Conservation (phyloP, 2,888 invertebrate genomes). For the Linyphia triangularis region DNA sequence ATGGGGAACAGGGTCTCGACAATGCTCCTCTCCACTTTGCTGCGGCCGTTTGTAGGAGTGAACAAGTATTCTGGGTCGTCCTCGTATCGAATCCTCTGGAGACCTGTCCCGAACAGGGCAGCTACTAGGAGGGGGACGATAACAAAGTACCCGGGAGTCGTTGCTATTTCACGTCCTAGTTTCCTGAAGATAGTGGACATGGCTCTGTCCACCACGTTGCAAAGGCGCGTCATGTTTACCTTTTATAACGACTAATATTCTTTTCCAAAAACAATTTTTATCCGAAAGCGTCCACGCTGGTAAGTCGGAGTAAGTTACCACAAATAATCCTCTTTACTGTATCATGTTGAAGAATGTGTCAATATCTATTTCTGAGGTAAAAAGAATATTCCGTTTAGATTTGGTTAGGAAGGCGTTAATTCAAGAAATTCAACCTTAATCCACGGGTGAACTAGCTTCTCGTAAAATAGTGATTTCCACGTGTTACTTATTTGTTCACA, state of each 20-base stretch:
- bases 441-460: not conserved
- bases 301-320: no score
- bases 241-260: not conserved
- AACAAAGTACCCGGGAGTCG: conserved; percentile 92
- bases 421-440: not conserved
- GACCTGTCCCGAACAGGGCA: conserved; percentile 90
- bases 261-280: not conserved
- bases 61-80: conserved; percentile 96
- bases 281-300: no score
- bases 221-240: not conserved
- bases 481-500: not conserved
- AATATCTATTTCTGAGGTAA: not conserved
- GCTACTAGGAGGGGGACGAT: conserved; percentile 90
- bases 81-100: conserved; percentile 91
- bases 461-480: not conserved
- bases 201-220: conserved; percentile 72
- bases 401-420: not conserved
- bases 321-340: no score
- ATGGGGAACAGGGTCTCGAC: conserved; percentile 92
- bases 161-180: conserved; percentile 88
- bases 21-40: conserved; percentile 85
- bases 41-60: conserved; percentile 92
- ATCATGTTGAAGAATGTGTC: not conserved
- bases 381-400: no score
- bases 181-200: conserved; percentile 76